Percentiles rank a stretch among this genome's conserved stretches.
These are phyloP conservation scores for Latrodectus hesperus DNA, from an alignment of 2,888 invertebrate species.

Conservation along the genomic window DNA sequence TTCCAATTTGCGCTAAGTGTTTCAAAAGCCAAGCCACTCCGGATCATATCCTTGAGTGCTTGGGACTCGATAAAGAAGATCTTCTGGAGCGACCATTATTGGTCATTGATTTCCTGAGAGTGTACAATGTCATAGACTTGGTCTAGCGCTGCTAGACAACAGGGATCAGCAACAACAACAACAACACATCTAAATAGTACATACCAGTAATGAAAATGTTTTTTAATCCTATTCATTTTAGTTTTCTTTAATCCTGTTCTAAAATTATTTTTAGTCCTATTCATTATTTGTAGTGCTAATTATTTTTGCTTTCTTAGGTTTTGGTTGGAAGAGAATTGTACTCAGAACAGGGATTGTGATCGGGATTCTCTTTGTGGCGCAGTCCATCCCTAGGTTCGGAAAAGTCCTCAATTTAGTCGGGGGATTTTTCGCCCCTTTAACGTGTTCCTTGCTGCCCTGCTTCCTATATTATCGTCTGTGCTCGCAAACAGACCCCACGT, in stretches of 20 bases:
- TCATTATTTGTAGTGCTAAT: too few relatives aligned
- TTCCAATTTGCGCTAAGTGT: too few relatives aligned
- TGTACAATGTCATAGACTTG: too few relatives aligned
- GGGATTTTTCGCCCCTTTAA: conserved; percentile 86
- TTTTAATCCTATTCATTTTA: neutral
- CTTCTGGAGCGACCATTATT: too few relatives aligned
- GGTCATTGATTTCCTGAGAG: too few relatives aligned
- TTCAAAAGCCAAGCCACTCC: too few relatives aligned
- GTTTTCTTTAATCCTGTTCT: neutral
- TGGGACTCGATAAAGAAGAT: too few relatives aligned
- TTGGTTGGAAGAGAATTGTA: conserved; percentile 83
- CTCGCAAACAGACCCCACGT: conserved; percentile 76
- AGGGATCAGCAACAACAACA: too few relatives aligned
- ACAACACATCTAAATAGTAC: too few relatives aligned
- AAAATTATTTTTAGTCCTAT: neutral
- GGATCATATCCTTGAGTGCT: too few relatives aligned
- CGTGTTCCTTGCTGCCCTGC: conserved; percentile 89
- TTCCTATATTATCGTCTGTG: conserved; percentile 84
- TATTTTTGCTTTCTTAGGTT: conserved; percentile 78
- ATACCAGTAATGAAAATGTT: neutral
- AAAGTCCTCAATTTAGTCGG: conserved; percentile 90
- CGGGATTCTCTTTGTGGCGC: conserved; percentile 84
- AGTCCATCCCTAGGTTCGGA: conserved; percentile 89
- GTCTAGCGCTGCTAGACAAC: too few relatives aligned
- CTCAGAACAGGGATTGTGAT: conserved; percentile 83